Conservation (phyloP, 64 coral and sea anemone genomes). For the Trachythela sp. region DNA sequence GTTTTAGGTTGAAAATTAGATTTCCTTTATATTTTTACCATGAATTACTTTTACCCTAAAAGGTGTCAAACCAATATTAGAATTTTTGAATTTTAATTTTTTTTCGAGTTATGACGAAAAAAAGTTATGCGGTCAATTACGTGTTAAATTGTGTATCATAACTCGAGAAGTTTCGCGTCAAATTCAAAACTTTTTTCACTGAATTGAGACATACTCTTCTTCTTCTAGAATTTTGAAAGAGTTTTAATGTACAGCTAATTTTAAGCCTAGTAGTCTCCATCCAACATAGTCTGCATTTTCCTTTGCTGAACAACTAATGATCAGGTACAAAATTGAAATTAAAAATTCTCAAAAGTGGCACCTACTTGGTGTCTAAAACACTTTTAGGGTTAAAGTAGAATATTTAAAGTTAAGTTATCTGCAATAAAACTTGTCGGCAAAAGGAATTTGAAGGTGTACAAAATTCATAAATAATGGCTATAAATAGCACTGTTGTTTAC, state of each 20-base stretch:
- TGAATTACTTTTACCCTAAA: background rate
- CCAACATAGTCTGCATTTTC: background rate
- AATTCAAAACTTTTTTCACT: background rate
- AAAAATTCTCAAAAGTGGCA: background rate
- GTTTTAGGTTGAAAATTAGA: background rate
- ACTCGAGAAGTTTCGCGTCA: background rate
- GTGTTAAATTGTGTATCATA: background rate
- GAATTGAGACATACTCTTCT: no score
- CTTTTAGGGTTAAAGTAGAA: background rate
- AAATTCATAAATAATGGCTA: background rate
- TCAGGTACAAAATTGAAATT: background rate
- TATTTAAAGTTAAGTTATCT: background rate
- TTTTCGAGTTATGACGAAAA: background rate
- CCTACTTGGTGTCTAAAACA: background rate
- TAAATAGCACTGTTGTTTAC: slow-evolving; percentile 2
- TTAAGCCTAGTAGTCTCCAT: background rate
- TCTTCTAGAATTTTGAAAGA: no score
- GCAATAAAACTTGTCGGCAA: slow-evolving; percentile 20
- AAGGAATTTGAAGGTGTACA: background rate
- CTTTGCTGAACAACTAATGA: background rate
- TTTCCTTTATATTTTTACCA: slow-evolving; percentile 7
- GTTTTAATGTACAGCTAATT: background rate
- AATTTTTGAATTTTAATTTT: background rate
- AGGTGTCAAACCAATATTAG: background rate
- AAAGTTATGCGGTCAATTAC: background rate